Percentiles rank a stretch among this genome's conserved stretches.
Conservation (phyloP, 2,113 vertebrate species). For the Notarius quadriscutis region DNA sequence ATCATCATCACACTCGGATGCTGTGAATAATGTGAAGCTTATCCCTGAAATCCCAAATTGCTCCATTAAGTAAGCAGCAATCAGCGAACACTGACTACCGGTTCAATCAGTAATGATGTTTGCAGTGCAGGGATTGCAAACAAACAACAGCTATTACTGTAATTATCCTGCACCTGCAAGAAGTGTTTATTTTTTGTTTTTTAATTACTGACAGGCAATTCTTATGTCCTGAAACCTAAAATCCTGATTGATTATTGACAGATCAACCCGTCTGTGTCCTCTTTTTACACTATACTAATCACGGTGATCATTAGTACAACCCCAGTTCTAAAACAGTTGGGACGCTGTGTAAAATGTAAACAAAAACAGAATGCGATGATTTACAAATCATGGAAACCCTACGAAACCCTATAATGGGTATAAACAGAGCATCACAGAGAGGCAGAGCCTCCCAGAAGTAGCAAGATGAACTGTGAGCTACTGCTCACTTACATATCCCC, state of each 20-base stretch:
- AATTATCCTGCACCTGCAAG: background rate
- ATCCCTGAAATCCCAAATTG: constrained; percentile 5
- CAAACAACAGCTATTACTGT: constrained; percentile 18
- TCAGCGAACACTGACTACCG: background rate
- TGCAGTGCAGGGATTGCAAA: constrained; percentile 9
- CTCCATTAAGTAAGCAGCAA: constrained; percentile 23
- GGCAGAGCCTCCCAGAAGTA: too few relatives aligned
- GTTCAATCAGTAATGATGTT: constrained; percentile 14
- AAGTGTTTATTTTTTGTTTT: background rate
- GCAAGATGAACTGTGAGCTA: too few relatives aligned
- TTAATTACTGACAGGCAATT: background rate
- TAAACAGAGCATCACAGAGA: too few relatives aligned
- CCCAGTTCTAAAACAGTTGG: too few relatives aligned
- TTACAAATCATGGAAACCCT: too few relatives aligned
- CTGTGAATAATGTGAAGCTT: background rate
- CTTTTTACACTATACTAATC: background rate
- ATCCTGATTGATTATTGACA: background rate
- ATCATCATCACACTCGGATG: background rate
- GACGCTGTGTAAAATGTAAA: too few relatives aligned
- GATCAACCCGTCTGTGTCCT: background rate
- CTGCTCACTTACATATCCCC: too few relatives aligned
- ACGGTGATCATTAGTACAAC: background rate
- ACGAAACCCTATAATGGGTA: too few relatives aligned
- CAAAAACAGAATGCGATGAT: too few relatives aligned
- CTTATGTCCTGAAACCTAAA: background rate